phyloP scores from a whole-genome alignment of 2,888 invertebrate species.

The Heteromurus nitidus region DNA sequence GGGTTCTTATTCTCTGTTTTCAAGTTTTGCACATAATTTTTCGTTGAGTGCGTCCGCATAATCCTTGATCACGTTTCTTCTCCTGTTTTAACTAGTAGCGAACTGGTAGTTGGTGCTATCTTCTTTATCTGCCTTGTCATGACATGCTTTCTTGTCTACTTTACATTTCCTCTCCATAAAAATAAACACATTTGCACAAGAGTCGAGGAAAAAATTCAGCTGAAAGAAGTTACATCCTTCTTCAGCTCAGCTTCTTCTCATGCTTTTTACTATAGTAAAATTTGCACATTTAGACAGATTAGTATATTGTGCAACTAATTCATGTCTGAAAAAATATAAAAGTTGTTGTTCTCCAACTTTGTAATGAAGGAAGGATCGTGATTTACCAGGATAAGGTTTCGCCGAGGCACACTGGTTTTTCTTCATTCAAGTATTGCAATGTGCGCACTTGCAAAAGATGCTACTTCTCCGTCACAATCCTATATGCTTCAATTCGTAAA shows the following conservation, averaged over 20 bases:
- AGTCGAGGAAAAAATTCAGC: too few species aligned
- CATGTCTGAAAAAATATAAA: background rate
- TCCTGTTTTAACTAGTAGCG: background rate
- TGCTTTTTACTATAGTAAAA: too few species aligned
- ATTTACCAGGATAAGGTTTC: background rate
- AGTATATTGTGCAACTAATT: background rate
- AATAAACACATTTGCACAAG: too few species aligned
- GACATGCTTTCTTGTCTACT: slow-evolving; percentile 13
- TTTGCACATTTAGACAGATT: too few species aligned
- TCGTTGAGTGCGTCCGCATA: slow-evolving; percentile 11
- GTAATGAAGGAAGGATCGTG: slow-evolving; percentile 1
- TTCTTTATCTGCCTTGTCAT: slow-evolving; percentile 23
- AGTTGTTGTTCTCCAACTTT: background rate
- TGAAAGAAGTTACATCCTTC: too few species aligned
- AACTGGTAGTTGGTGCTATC: background rate
- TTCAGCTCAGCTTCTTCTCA: too few species aligned
- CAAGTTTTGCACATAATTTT: background rate
- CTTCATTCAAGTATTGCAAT: too few species aligned
- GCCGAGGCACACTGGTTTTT: background rate
- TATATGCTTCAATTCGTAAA: background rate
- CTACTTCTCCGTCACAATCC: background rate
- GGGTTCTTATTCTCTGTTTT: slow-evolving; percentile 26
- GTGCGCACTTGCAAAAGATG: background rate
- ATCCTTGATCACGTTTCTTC: slow-evolving; percentile 7
- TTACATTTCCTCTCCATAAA: background rate